phyloP scores from a whole-genome alignment of 1,140 invertebrate species.

The Aphaenogaster ashmeadi region DNA sequence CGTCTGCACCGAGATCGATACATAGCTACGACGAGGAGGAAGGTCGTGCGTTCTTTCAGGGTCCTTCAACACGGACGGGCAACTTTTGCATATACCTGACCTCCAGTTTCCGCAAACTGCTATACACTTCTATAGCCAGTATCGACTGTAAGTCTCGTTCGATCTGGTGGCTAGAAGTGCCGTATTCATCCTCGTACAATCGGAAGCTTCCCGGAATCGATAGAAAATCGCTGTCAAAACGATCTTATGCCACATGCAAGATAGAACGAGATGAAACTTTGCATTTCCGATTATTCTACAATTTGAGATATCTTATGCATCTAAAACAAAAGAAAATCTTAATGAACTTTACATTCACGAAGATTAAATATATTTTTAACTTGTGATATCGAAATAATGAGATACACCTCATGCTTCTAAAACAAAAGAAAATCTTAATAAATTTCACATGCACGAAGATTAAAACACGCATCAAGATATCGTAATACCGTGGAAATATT shows the following conservation, averaged over 20 bases:
- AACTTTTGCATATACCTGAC: slow-evolving; percentile 47
- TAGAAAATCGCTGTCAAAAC: neutral
- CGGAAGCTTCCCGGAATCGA: neutral
- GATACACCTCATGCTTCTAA: neutral
- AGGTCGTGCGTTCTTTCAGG: slow-evolving; percentile 61
- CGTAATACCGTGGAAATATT: neutral
- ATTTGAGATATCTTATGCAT: neutral
- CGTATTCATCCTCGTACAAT: neutral
- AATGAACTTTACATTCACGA: neutral
- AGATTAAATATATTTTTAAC: neutral
- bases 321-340: neutral
- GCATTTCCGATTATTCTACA: neutral
- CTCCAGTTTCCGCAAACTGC: slow-evolving; percentile 31
- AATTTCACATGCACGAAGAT: neutral
- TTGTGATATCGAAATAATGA: neutral
- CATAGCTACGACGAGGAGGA: slow-evolving; percentile 42
- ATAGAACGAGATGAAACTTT: neutral
- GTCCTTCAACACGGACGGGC: neutral
- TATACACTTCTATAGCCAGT: slow-evolving; percentile 25
- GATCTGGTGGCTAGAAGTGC: neutral
- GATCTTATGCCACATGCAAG: neutral
- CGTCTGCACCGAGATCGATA: slow-evolving; percentile 61
- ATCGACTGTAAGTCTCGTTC: slow-evolving; percentile 30
- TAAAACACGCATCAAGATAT: neutral
- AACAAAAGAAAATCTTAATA: neutral